These are phyloP conservation scores for Tetrax tetrax DNA, from an alignment of 2,113 vertebrate species.

Conservation along the genomic window DNA sequence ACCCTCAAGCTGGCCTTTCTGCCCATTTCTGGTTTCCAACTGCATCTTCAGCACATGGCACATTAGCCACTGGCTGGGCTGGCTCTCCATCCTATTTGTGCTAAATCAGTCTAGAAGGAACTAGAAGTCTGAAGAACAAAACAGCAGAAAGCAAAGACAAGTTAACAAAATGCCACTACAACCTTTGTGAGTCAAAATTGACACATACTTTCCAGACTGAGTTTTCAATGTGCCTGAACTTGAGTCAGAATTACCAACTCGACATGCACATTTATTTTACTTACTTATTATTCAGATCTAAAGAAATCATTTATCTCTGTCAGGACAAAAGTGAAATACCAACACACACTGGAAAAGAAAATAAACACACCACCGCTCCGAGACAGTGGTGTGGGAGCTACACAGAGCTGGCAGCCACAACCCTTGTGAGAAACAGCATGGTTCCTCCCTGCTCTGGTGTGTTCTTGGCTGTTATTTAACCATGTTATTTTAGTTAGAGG, in stretches of 20 bases:
- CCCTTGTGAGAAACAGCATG: neutral
- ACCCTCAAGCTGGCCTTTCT: neutral
- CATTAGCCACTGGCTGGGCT: neutral
- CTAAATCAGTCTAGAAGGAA: neutral
- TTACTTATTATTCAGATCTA: conserved; percentile 41
- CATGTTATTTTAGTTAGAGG: neutral
- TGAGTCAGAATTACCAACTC: conserved; percentile 15
- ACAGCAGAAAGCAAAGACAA: neutral
- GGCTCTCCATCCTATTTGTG: neutral
- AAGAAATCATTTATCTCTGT: conserved; percentile 38
- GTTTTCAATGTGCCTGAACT: neutral
- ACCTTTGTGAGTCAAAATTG: neutral
- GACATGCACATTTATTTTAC: conserved; percentile 14
- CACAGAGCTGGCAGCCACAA: neutral
- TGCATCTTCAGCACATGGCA: neutral
- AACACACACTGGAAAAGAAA: neutral
- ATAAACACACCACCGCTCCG: neutral
- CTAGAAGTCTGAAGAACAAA: neutral
- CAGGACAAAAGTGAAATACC: neutral
- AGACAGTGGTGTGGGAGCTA: neutral
- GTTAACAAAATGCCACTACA: neutral
- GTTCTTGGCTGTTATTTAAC: neutral
- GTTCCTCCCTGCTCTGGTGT: neutral
- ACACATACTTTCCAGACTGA: neutral
- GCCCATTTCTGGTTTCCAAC: neutral